A percentile compares a stretch with the other conserved stretches of the same genome.
These are phyloP conservation scores for Hemithea aestivaria DNA, from an alignment of 2,888 invertebrate species.

Conservation along the genomic window DNA sequence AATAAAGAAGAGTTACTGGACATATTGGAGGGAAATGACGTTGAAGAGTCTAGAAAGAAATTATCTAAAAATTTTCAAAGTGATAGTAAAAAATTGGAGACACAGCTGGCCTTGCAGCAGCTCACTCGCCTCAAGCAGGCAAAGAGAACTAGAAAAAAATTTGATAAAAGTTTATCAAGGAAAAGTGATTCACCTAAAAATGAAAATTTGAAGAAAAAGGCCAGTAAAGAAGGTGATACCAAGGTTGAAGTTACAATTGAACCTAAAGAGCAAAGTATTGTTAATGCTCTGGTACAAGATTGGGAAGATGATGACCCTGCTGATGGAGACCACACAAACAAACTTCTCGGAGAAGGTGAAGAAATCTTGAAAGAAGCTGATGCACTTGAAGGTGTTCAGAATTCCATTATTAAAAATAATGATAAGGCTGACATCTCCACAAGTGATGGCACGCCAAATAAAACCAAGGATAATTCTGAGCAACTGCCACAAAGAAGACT, in stretches of 20 bases:
- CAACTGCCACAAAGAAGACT: constrained; percentile 57
- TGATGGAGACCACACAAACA: constrained; percentile 31
- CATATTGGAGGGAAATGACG: constrained; percentile 68
- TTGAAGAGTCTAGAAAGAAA: constrained; percentile 31
- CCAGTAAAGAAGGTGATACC: constrained; percentile 1
- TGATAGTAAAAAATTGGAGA: constrained; percentile 43
- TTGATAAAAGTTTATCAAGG: constrained; percentile 18
- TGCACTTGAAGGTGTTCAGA: constrained; percentile 31
- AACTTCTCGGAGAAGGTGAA: constrained; percentile 27
- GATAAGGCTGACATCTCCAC: constrained; percentile 37
- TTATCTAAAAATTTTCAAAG: constrained; percentile 26
- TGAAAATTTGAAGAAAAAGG: constrained; percentile 26
- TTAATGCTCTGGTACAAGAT: constrained; percentile 76
- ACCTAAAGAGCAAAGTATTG: constrained; percentile 50
- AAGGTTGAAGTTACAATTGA: constrained; percentile 11
- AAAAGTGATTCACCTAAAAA: constrained; percentile 25
- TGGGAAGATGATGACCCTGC: constrained; percentile 69
- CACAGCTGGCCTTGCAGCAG: constrained; percentile 61
- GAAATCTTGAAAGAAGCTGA: constrained; percentile 27
- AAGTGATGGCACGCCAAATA: constrained; percentile 43
- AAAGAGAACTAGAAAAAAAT: constrained; percentile 19
- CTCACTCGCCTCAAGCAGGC: constrained; percentile 48
- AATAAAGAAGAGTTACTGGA: constrained; percentile 71
- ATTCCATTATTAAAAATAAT: constrained; percentile 31
- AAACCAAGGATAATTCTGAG: constrained; percentile 51